Percentiles rank a stretch among this genome's conserved stretches.
phyloP scores from a whole-genome alignment of 2,888 invertebrate genomes.

The Conus canariensis region DNA sequence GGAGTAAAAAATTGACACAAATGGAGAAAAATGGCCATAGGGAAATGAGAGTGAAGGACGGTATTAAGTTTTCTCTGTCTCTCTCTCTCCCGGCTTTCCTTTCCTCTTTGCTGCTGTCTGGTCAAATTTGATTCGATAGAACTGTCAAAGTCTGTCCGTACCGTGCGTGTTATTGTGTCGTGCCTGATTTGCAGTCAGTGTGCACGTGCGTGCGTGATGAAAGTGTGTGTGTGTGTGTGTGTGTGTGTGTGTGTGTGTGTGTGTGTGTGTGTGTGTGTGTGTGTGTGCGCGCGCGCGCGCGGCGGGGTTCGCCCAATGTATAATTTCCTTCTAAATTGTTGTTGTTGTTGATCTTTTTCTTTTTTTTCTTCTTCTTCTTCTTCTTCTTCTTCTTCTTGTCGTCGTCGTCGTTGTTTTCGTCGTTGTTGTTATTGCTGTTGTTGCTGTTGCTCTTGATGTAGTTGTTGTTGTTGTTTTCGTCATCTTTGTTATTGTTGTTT shows the following conservation, averaged over 20 bases:
- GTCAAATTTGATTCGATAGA: not conserved
- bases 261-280: not conserved
- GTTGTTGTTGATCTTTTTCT: too few species aligned
- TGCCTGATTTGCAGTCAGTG: not conserved
- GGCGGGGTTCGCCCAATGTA: too few species aligned
- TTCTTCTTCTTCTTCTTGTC: too few species aligned
- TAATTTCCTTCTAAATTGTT: too few species aligned
- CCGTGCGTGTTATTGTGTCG: not conserved
- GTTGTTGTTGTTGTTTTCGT: too few species aligned
- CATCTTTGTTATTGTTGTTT: too few species aligned
- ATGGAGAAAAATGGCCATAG: not conserved
- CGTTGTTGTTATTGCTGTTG: too few species aligned
- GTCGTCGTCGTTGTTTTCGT: too few species aligned
- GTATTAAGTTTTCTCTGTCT: not conserved
- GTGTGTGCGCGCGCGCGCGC: too few species aligned
- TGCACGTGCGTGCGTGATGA: conserved; percentile 14
- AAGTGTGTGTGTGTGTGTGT: conserved; percentile 15
- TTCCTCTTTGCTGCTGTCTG: not conserved
- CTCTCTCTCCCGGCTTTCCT: not conserved
- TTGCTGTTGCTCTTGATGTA: too few species aligned
- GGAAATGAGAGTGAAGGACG: not conserved
- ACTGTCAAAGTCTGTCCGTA: conserved; percentile 5
- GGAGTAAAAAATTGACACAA: conserved; percentile 11
- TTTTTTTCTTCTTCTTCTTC: too few species aligned
- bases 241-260: not conserved